Base-by-base conservation (phyloP, 2,888 invertebrate species). In the Nomada hirtipes region DNA sequence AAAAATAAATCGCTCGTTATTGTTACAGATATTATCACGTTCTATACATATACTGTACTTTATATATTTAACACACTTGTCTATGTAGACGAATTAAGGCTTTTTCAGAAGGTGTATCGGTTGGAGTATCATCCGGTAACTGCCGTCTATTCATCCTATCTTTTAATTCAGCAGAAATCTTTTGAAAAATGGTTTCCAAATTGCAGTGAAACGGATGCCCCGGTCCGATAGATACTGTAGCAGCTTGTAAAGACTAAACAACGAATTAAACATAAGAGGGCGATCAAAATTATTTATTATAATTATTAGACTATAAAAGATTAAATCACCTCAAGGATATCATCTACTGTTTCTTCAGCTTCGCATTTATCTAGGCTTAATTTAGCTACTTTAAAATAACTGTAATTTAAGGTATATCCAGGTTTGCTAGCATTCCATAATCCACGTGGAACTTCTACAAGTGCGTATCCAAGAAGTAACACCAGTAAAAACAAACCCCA, bases 401-500 rank as follows among this genome's bases (percentile, higher is more conserved):
- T 97, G 89, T 97, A 97, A 76, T 97, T 97, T 76, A 99, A 94
- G 67, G 97, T 97, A 90, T 98, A 97, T 63, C 97, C 97, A 81
- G 97, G 96, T 92, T 97, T 97, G 3, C 98, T 97, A 89, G 97
- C 96, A 91, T 98, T 97, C 98, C 99, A 99, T 57, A 99, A 94
- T 86, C 96, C 97, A 77, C 99, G 96, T 0, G 98, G 98, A 3
- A 99, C 98, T 94, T 99, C 99, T 0, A 99, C 99, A 75, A 99
- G 95, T 0, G 99, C 99, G 94, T 99, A 99, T 44, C 98, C 98
- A 26, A 99, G 95, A 83, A 99, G 95, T 29, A 99, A 94, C 64
- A 99, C 98, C 65, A 99, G 95, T 47, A 99, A 95, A 93, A 99
- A 98, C 71, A 99, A 95, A 76, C 99, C 99, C 99, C 99, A 99